A percentile compares a stretch with the other conserved stretches of the same genome.
These are phyloP conservation scores for Drosophila ohnishii DNA, from an alignment of 1,140 invertebrate species.

Conservation along the genomic window DNA sequence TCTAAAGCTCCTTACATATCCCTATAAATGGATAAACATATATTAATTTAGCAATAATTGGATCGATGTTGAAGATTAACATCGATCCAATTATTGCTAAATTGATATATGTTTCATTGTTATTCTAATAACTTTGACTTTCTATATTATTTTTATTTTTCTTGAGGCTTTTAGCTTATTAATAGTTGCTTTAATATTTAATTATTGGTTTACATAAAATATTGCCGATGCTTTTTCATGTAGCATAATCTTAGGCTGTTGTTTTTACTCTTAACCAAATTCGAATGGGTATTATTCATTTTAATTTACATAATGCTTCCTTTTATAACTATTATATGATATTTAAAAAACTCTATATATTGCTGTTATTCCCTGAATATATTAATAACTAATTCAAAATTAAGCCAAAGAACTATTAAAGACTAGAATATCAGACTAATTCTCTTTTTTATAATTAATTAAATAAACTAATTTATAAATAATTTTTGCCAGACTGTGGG, in stretches of 20 bases:
- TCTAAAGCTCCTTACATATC: neutral
- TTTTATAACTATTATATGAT: too few relatives aligned
- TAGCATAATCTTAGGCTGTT: neutral
- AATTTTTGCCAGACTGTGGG: constrained; percentile 84
- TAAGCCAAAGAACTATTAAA: neutral
- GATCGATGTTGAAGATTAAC: too few relatives aligned
- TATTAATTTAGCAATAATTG: too few relatives aligned
- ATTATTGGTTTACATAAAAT: neutral
- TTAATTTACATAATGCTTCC: neutral
- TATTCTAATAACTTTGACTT: too few relatives aligned
- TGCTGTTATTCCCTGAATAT: neutral
- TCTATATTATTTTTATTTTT: neutral
- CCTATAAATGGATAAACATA: too few relatives aligned
- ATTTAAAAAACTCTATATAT: neutral
- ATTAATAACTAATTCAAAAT: neutral
- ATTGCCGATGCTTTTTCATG: neutral
- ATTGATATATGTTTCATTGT: too few relatives aligned
- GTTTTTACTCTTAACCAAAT: neutral
- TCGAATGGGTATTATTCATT: neutral
- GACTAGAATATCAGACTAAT: neutral
- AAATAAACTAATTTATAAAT: neutral
- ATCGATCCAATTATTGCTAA: too few relatives aligned
- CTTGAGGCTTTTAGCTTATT: neutral
- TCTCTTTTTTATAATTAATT: neutral
- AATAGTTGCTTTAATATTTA: neutral